Conservation (phyloP, 2,797 vertebrate species). For the Argyrosomus regius region DNA sequence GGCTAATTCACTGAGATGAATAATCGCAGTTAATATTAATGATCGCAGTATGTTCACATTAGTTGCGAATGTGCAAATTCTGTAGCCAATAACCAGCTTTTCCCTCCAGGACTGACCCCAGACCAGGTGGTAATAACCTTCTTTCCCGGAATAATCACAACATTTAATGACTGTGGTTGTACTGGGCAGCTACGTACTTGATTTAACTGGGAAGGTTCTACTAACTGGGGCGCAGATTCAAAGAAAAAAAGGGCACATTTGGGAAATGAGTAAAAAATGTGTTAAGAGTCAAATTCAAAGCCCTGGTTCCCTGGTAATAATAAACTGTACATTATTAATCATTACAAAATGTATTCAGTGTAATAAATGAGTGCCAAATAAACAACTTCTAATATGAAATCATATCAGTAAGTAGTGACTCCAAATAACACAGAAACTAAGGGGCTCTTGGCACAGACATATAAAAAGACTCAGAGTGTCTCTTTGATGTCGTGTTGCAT, state of each 20-base stretch:
- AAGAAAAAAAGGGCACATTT: background rate
- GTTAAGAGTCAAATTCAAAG: background rate
- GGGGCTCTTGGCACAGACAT: no score
- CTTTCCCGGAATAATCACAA: background rate
- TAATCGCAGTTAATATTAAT: conserved; percentile 32
- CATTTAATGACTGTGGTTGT: background rate
- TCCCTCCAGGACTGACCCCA: conserved; percentile 10
- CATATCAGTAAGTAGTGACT: background rate
- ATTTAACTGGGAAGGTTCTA: background rate
- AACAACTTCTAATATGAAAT: background rate
- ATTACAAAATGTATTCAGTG: background rate
- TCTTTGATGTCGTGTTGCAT: no score
- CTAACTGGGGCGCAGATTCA: background rate
- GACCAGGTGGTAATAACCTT: conserved; percentile 30
- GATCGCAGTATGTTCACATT: conserved; percentile 13
- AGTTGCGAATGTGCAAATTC: conserved; percentile 9
- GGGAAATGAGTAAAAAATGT: background rate
- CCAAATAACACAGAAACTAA: no score
- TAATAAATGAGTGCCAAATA: background rate
- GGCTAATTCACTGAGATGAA: conserved; percentile 37
- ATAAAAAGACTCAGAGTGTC: no score
- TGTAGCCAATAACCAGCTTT: conserved; percentile 1
- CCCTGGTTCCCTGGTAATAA: background rate
- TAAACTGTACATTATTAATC: background rate
- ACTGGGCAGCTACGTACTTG: background rate